These are phyloP conservation scores for Neuroterus valhalla DNA, from an alignment of 1,140 invertebrate species.

Conservation along the genomic window DNA sequence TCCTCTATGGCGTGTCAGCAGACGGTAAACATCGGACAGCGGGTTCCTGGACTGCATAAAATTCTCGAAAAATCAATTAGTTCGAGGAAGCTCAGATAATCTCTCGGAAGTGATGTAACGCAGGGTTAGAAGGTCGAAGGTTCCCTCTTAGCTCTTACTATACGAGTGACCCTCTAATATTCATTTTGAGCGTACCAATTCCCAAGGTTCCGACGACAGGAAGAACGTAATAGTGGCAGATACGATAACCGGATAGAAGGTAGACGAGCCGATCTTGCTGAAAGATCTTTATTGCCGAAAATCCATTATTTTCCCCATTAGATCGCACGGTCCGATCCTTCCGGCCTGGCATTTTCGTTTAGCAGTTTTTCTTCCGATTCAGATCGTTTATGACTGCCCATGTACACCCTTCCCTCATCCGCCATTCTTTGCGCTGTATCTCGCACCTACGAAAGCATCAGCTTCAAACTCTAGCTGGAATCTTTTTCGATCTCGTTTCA, in stretches of 20 bases:
- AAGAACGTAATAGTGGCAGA: conserved; percentile 41
- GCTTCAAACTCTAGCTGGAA: conserved; percentile 44
- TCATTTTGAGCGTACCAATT: conserved; percentile 41
- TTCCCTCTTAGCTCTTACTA: too few relatives aligned
- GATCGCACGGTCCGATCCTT: conserved; percentile 68
- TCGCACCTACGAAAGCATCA: conserved; percentile 50
- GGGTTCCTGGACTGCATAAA: conserved; percentile 60
- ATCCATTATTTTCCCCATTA: conserved; percentile 75
- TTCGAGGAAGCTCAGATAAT: conserved; percentile 62
- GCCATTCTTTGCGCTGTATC: conserved; percentile 47
- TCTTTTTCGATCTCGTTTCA: conserved; percentile 48
- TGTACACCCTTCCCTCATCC: conserved; percentile 42
- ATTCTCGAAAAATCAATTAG: conserved; percentile 71
- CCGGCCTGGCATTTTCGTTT: conserved; percentile 71
- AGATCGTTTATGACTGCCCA: conserved; percentile 70
- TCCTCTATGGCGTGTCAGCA: conserved; percentile 56
- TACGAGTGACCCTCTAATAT: conserved; percentile 6
- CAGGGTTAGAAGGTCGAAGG: conserved; percentile 51
- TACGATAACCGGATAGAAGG: conserved; percentile 49
- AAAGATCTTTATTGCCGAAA: conserved; percentile 73
- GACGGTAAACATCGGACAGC: conserved; percentile 58
- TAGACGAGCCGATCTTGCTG: conserved; percentile 62
- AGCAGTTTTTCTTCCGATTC: conserved; percentile 74
- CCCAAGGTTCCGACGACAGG: conserved; percentile 43
- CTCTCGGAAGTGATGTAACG: conserved; percentile 58